A percentile compares a stretch with the other conserved stretches of the same genome.
Conservation (phyloP, 2,113 vertebrate genomes). For the Heliornis fulica region DNA sequence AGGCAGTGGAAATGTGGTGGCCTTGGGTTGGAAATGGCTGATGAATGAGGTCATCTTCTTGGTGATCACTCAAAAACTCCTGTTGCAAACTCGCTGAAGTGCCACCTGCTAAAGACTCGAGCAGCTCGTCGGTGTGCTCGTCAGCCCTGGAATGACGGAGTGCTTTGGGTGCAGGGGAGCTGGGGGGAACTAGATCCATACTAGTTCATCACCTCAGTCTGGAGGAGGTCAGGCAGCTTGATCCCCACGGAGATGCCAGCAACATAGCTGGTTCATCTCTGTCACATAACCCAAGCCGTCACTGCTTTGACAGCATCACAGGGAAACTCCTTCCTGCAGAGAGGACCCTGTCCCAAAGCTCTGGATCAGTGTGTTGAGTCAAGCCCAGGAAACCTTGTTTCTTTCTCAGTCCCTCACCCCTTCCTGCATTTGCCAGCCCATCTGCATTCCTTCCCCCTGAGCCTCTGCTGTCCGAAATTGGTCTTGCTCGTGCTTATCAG, state of each 20-base stretch:
- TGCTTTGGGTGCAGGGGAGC: too few species aligned
- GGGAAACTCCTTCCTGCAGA: neutral
- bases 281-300: neutral
- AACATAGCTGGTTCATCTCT: neutral
- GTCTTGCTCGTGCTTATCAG: neutral
- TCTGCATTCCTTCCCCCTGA: neutral
- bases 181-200: too few species aligned
- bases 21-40: neutral
- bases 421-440: neutral
- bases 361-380: neutral
- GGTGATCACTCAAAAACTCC: neutral
- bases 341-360: neutral
- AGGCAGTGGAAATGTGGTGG: neutral
- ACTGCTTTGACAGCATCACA: neutral
- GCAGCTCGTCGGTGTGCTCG: neutral
- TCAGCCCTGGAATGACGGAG: rapidly evolving
- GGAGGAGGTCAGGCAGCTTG: neutral
- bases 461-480: neutral
- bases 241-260: neutral
- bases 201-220: neutral
- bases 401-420: neutral
- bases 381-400: neutral
- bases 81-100: neutral
- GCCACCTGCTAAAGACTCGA: neutral
- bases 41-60: neutral